Evolutionary conservation across 1,140 invertebrate genomes (phyloP).

Genomic region (Apocrypta bakeri): DNA sequence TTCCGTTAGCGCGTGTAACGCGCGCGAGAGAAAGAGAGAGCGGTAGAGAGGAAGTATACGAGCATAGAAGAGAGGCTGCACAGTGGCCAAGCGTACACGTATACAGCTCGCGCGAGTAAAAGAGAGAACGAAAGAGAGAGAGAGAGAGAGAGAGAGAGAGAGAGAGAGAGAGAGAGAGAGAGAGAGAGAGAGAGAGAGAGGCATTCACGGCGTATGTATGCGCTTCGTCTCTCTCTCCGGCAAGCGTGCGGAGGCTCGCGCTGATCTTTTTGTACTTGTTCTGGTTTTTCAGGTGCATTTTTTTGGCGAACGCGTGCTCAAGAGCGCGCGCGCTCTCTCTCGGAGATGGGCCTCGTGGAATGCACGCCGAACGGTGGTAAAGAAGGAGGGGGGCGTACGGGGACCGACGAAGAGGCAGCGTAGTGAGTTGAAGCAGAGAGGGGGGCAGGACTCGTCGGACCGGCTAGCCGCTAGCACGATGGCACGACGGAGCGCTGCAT

Average conservation of each 20-base stretch:
- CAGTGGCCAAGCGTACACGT: background rate
- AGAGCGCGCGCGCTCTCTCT: conserved; percentile 58
- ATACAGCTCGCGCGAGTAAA: background rate
- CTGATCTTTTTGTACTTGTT: conserved; percentile 63
- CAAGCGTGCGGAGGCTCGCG: conserved; percentile 41
- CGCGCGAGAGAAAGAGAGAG: conserved; percentile 8
- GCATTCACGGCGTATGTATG: background rate
- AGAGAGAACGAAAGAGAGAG: background rate
- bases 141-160: conserved; percentile 1
- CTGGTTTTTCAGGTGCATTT: conserved; percentile 64
- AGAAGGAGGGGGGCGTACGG: conserved; percentile 54
- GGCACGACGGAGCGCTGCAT: background rate
- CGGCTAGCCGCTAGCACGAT: conserved; percentile 56
- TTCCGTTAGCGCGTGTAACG: conserved; percentile 21
- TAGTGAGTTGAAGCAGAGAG: conserved; percentile 48
- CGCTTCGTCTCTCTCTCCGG: background rate
- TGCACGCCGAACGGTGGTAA: conserved; percentile 59
- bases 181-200: background rate
- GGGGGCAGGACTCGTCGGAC: conserved; percentile 63
- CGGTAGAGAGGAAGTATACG: conserved; percentile 1
- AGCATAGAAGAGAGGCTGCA: background rate
- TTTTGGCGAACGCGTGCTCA: conserved; percentile 59
- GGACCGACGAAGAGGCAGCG: conserved; percentile 43
- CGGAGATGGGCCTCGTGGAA: conserved; percentile 56
- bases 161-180: background rate